Conservation (phyloP, 2,113 vertebrate species). For the Meriones unguiculatus region DNA sequence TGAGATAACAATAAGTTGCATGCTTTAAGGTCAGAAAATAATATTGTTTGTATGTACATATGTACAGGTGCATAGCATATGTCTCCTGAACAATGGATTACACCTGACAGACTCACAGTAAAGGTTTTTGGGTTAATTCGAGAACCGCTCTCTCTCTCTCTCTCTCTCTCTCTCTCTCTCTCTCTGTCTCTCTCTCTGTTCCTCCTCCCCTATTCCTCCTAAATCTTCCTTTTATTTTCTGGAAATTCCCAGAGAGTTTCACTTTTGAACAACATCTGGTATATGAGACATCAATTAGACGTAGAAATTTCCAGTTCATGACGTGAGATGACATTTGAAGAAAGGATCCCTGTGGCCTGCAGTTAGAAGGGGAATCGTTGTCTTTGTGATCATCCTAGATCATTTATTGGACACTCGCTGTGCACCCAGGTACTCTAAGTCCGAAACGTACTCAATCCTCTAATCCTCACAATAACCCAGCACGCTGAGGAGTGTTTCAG, state of each 20-base stretch:
- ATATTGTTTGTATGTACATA: background rate
- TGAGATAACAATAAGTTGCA: background rate
- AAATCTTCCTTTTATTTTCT: conserved; percentile 19
- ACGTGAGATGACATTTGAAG: background rate
- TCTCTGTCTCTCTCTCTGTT: too few relatives aligned
- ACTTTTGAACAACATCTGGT: background rate
- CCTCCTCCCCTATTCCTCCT: background rate
- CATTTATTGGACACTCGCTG: background rate
- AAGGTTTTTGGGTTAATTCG: background rate
- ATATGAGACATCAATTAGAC: background rate
- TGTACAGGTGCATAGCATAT: accelerated
- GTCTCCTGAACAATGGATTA: background rate
- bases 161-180: background rate
- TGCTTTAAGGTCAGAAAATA: background rate
- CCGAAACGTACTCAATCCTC: background rate
- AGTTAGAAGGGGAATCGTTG: background rate
- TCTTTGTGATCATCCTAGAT: background rate
- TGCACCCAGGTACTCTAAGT: background rate
- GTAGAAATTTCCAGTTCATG: background rate
- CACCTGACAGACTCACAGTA: background rate
- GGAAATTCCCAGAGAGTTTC: background rate
- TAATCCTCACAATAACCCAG: background rate
- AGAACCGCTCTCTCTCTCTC: background rate
- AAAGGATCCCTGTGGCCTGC: background rate
- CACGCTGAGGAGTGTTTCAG: background rate